phyloP scores from a whole-genome alignment of 2,113 vertebrate genomes.

The Neopipo cinnamomea region DNA sequence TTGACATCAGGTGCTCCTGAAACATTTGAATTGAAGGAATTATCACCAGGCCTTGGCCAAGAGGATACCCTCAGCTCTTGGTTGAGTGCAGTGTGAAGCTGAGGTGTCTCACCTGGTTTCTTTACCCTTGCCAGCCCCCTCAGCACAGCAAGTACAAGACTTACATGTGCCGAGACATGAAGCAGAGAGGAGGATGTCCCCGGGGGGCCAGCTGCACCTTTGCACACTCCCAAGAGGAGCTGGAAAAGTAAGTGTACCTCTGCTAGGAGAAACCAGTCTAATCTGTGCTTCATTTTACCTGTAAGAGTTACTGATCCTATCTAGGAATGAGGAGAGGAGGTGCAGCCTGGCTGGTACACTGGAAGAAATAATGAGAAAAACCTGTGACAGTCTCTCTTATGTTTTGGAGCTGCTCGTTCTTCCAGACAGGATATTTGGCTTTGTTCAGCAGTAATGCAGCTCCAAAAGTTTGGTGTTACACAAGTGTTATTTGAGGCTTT shows the following conservation, averaged over 20 bases:
- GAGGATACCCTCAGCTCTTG: neutral
- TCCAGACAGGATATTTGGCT: neutral
- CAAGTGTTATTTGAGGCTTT: neutral
- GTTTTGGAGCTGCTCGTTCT: neutral
- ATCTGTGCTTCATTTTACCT: neutral
- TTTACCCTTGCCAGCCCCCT: conserved; percentile 80
- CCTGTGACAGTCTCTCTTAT: neutral
- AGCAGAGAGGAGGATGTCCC: conserved; percentile 96
- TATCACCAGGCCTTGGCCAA: neutral
- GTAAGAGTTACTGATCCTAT: neutral
- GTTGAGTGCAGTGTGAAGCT: neutral
- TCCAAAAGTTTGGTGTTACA: neutral
- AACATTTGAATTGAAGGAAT: neutral
- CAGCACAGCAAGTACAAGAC: conserved; percentile 99
- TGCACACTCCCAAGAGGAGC: conserved; percentile 97
- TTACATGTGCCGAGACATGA: conserved; percentile 99
- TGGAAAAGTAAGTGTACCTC: conserved; percentile 89
- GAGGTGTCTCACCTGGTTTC: neutral
- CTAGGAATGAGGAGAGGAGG: neutral
- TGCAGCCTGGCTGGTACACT: neutral
- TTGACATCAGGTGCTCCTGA: neutral
- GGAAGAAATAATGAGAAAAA: neutral
- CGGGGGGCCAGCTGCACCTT: conserved; percentile 97
- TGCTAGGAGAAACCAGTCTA: neutral
- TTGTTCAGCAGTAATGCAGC: neutral